Base-by-base conservation (phyloP, 2,888 invertebrate species). In the Tetragonula carbonaria region DNA sequence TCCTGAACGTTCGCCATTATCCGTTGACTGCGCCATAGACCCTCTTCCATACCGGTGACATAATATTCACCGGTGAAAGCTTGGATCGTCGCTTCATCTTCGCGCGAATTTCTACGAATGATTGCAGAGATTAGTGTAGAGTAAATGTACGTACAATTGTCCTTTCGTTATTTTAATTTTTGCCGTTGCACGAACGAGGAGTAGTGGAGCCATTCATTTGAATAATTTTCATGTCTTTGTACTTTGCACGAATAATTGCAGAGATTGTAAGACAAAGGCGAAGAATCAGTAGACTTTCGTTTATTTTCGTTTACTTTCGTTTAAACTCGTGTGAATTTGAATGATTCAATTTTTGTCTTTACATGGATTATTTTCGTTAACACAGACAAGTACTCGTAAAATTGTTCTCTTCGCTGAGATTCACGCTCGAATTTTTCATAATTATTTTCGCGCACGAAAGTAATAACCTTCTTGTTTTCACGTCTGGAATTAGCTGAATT, bases 41-140 rank as follows among this genome's bases (percentile, higher is more conserved):
- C n/a, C 21, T 53, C 28, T 1, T 28, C 62, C 62, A 63, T 51
- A 21, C 14, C 50, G 8, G 28, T 73, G 62, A 50, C 51, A 59
- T 59, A 72, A 59, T 21, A 28, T 13, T 18, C n/a, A n/a, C 8
- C 65, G 53, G 51, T 66, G 74, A 74, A 66, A 74, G 65, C 33
- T 21, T 8, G 18, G 53, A 18, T 18, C 2, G 28, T 51, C 51
- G 18, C 18, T 63, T 16, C 11, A 0, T 38, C 38, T 0, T 38
- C 8, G 38, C 38, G 45, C 45, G n/a, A n/a, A n/a, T 14, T n/a
- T n/a, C 0, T 13, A 57, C n/a, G 57, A n/a, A 5, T 13, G n/a
- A n/a, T 13, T 13, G 13, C 4, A 2, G 0, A 14, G n/a, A n/a
- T 57, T 13, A 5, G 5, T 2, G 57, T n/a, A 13, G n/a, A 14